Conservation (phyloP, 2,113 vertebrate species). For the Lucifuga dentata region DNA sequence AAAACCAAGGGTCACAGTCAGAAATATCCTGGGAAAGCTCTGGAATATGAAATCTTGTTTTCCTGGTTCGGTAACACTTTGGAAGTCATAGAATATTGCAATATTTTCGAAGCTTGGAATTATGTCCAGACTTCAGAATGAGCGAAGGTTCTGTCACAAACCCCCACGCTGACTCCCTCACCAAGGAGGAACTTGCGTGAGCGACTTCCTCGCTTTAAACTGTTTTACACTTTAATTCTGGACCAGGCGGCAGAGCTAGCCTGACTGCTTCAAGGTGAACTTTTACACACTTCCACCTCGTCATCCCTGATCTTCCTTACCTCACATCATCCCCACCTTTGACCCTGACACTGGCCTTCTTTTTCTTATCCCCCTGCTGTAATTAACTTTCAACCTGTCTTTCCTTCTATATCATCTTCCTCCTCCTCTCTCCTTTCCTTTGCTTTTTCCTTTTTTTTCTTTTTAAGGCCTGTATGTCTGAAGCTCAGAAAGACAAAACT, state of each 20-base stretch:
- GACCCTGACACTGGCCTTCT: conserved; percentile 49
- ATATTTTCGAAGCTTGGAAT: too few species aligned
- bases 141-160: background rate
- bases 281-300: conserved; percentile 56
- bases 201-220: conserved; percentile 12
- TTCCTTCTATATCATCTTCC: conserved; percentile 20
- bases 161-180: background rate
- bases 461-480: too few species aligned
- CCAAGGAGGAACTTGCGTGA: background rate
- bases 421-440: conserved; percentile 1
- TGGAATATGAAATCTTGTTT: too few species aligned
- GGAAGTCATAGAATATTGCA: too few species aligned
- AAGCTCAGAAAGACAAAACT: too few species aligned
- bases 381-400: conserved; percentile 45
- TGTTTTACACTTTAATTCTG: conserved; percentile 9
- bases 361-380: conserved; percentile 46
- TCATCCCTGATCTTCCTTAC: conserved; percentile 54
- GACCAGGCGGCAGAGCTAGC: background rate
- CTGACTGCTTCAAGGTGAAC: conserved; percentile 43
- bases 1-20: too few species aligned
- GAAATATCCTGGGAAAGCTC: too few species aligned
- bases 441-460: too few species aligned
- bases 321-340: background rate
- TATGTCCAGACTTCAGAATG: background rate
- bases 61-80: too few species aligned